Base-by-base conservation (phyloP, 1,140 invertebrate genomes). In the Hesperophylax magnus region DNA sequence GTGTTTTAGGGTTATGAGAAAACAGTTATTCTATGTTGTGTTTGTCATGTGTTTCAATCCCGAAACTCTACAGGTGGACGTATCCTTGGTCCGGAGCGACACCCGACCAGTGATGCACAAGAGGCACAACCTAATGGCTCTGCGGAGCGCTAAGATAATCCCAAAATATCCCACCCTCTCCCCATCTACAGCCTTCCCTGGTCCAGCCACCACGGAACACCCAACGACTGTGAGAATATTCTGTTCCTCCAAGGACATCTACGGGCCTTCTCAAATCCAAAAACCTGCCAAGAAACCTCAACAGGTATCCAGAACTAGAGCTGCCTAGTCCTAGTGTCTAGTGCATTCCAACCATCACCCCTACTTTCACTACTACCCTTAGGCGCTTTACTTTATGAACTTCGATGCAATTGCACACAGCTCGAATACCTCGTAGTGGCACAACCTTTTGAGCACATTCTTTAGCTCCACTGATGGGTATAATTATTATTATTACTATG, bases 161-260 rank as follows among this genome's bases (percentile, higher is more conserved):
- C 63, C 65, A 0, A 58, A 54, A 39, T 67, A 72, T 31, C 54
- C 71, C 52, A 31, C 78, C 34, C 8, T 27, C n/a, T 53, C 77
- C 31, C 14, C 39, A 7, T 52, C 78, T 34, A 79, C 78, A 79
- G 53, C 67, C 22, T 58, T 54, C 31, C 78, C 65, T 24, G 52
- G 76, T 53, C 58, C 67, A 22, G 22, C 78, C 27, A 60, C 76
- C 14, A 77, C 76, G 31, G 34, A 60, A 8, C 67, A 79, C 52
- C 65, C 78, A 0, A 58, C 65, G 7, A 74, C 53, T 18, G 52
- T 58, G 22, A 72, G 67, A 58, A 79, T 58, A 34, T 58, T 76
- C 27, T 79, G 78, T 63, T 79, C 65, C 17, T 72, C 54, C 67
- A 79, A 60, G 72, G 78, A 72, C 34, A 54, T 61, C 58, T 8